Conservation (phyloP, 1,140 invertebrate genomes). For the Lepidurus couesii region DNA sequence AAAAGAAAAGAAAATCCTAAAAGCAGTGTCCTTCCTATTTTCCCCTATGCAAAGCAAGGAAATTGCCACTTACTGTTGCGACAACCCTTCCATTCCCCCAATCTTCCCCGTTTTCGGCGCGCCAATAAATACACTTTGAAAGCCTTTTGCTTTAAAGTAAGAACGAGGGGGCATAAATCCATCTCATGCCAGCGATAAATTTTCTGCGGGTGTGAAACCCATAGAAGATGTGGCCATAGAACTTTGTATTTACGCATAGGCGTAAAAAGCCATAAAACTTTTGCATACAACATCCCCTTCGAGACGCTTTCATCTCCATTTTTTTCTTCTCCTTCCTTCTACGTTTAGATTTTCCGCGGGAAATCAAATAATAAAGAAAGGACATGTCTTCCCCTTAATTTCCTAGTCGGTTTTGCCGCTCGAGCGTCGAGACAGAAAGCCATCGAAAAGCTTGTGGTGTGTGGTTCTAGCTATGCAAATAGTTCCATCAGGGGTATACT, state of each 20-base stretch:
- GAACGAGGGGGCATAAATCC: background rate
- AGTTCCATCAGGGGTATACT: too few species aligned
- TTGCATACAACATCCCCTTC: background rate
- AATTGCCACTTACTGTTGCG: background rate
- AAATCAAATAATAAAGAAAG: too few species aligned
- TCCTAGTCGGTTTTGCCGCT: too few species aligned
- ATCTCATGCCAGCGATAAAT: background rate
- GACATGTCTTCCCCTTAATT: too few species aligned
- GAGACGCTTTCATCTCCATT: too few species aligned
- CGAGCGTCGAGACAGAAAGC: too few species aligned
- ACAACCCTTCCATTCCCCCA: background rate
- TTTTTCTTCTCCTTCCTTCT: too few species aligned
- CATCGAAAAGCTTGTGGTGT: too few species aligned
- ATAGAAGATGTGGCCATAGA: background rate
- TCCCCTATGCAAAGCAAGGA: background rate
- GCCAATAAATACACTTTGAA: conserved; percentile 7
- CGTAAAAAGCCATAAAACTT: background rate
- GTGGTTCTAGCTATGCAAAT: too few species aligned
- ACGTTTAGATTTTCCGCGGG: too few species aligned
- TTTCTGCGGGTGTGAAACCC: background rate
- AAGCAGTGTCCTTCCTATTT: background rate
- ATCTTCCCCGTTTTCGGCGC: background rate
- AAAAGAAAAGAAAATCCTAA: background rate
- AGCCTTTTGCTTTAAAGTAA: background rate
- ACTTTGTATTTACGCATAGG: background rate